Evolutionary conservation across 1,140 invertebrate genomes (phyloP), one percentile per base, ranked within the genome.

Genomic region (Temnothorax longispinosus): DNA sequence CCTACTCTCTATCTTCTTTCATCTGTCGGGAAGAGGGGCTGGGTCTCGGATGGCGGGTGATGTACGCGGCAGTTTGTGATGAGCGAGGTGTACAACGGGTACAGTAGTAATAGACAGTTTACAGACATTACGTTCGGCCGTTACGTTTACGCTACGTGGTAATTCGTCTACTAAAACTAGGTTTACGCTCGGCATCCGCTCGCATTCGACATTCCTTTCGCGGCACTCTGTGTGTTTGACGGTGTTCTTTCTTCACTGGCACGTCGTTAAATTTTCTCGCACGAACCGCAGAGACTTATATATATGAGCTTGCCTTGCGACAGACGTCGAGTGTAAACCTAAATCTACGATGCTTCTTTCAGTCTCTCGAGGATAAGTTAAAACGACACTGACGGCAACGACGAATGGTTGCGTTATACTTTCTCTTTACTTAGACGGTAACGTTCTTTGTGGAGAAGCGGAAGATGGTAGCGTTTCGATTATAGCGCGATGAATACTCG

Each of bases 361-460:
- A 88, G 89, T 90, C 86, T 90, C 89, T 76, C 74, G 71, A 15
- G 58, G 50, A 69, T 86, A 74, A 90, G 77, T 75, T 88, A 81
- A 90, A 88, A 90, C 81, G 77, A 90, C 89, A 90, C 56, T 72
- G 89, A 90, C 71, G 89, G 85, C 88, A 90, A 89, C 88, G 88
- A 90, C 74, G 74, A 89, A 89, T 69, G 74, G 38, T 60, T 13
- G 41, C 54, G 54, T 67, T 65, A 27, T 69, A 41, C 3, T 80
- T 81, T 47, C 38, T 60, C 11, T 58, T 44, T 44, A 41, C 47
- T 65, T 56, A 65, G 62, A 72, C 44, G 32, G 56, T 72, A 88
- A 80, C 54, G 80, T 21, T 62, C 56, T 38, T 75, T 60, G 60
- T 58, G 60, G 41, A 52, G 8, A 27, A 65, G 81, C 47, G 64